phyloP scores from a whole-genome alignment of 2,113 vertebrate genomes.

The Vidua chalybeata region DNA sequence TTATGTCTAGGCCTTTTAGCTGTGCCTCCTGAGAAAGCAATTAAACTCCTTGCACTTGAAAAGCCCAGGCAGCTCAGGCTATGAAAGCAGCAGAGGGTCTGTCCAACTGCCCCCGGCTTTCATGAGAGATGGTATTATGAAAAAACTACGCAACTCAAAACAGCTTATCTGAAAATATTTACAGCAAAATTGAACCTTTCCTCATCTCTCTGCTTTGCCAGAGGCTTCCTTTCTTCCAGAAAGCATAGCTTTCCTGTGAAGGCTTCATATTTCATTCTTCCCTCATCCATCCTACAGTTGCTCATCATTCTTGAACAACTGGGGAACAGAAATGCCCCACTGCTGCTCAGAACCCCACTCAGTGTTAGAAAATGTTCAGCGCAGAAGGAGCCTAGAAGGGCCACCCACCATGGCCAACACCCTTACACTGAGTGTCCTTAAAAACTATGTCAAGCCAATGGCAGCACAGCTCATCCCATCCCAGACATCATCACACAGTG shows the following conservation, averaged over 20 bases:
- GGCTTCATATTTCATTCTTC: neutral
- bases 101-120: neutral
- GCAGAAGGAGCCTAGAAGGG: neutral
- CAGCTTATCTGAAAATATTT: neutral
- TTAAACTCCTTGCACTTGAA: neutral
- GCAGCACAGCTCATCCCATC: neutral
- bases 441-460: neutral
- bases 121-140: neutral
- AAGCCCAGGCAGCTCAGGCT: neutral
- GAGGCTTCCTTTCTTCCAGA: neutral
- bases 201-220: neutral
- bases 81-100: neutral
- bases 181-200: neutral
- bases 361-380: neutral
- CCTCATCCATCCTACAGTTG: neutral
- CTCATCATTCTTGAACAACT: neutral
- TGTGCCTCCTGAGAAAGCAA: neutral
- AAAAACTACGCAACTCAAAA: neutral
- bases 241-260: neutral
- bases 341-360: neutral
- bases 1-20: neutral
- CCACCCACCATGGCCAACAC: neutral
- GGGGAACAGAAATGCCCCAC: rapidly evolving
- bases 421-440: neutral
- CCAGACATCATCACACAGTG: neutral